Base-by-base conservation (phyloP, 2,888 invertebrate genomes). In the Baronia brevicornis region DNA sequence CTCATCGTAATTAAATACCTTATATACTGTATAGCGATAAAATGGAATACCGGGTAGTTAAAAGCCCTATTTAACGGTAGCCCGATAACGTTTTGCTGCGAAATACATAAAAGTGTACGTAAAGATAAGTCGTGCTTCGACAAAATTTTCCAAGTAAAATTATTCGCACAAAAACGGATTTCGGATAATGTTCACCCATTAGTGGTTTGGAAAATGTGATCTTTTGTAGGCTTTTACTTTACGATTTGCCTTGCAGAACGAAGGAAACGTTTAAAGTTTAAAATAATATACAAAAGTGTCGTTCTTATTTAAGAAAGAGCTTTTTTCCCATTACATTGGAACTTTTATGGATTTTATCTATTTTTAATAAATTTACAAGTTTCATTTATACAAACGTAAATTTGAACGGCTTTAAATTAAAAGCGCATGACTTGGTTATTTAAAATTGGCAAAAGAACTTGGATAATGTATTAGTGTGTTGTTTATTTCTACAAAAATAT, bases 51-150 rank as follows among this genome's bases (percentile, higher is more conserved):
- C 49, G 46, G 53, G 52, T 48, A 58, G 60, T 63, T 70, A 68
- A 65, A 64, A 47, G 51, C 49, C 44, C 49, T 58, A 42, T 61
- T 69, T 63, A 60, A 68, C 64, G 57, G 61, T 55, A 57, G 60
- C 48, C 60, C 60, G 69, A 72, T 77, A 72, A 69, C 56, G 57
- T 65, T 74, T 64, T 56, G 60, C 57, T 48, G 58, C 51, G 60
- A 70, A 71, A 69, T 61, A 67, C 66, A 66, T 74, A 71, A 78
- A 72, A 74, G 62, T 65, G 52, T 66, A 65, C 68, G 68, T 73
- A 75, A 77, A 75, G 72, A 75, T 75, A 77, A 75, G 62, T 65
- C 60, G 46, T 54, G 46, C 42, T 46, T 56, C 50, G 58, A 59
- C 60, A 61, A 70, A 73, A 71, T 63, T 65, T 61, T 45, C 48